phyloP scores from a whole-genome alignment of 2,113 vertebrate genomes.

The Bambusicola thoracicus region DNA sequence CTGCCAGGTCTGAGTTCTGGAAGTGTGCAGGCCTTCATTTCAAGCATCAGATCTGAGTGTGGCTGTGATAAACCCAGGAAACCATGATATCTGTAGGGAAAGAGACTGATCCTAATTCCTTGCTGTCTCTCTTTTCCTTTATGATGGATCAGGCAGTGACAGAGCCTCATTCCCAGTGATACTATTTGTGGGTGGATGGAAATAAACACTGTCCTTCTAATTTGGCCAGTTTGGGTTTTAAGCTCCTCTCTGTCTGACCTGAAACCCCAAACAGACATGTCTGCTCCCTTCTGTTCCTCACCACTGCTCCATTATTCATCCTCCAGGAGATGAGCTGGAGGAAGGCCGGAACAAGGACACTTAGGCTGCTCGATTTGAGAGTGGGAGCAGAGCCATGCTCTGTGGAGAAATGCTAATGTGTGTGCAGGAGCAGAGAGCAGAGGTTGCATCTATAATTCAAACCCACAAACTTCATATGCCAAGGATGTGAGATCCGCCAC shows the following conservation, averaged over 20 bases:
- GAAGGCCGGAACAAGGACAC: neutral
- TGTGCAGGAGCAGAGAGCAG: neutral
- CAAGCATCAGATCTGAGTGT: neutral
- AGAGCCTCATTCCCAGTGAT: neutral
- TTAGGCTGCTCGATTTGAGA: neutral
- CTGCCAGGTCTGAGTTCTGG: neutral
- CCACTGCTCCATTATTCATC: neutral
- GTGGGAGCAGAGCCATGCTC: neutral
- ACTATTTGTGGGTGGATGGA: neutral
- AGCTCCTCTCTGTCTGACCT: neutral
- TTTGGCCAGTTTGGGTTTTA: neutral
- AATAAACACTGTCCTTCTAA: neutral
- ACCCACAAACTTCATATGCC: neutral
- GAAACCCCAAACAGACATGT: neutral
- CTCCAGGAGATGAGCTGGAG: neutral
- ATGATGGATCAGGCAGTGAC: neutral
- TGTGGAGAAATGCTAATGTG: neutral
- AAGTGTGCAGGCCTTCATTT: neutral
- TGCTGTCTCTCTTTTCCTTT: neutral
- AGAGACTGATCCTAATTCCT: neutral
- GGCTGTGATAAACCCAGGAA: neutral
- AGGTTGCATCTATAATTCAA: neutral
- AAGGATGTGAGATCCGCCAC: accelerated
- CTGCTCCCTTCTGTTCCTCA: neutral
- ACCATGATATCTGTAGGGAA: neutral